Conservation (phyloP, 2,113 vertebrate genomes). For the Hylia prasina region DNA sequence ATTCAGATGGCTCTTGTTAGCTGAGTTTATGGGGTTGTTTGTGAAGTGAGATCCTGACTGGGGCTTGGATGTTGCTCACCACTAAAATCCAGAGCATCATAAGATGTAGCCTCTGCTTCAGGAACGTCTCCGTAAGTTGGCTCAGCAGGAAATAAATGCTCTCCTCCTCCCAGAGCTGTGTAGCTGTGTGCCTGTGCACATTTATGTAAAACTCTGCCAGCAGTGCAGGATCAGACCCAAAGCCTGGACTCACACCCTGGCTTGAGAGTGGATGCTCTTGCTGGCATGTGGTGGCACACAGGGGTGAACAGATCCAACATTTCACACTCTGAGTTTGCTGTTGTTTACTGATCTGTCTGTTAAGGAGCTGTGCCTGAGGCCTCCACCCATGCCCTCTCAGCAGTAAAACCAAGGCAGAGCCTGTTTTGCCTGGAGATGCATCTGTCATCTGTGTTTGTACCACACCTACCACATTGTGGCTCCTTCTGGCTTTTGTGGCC, state of each 20-base stretch:
- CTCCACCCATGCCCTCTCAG: not conserved
- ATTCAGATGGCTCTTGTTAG: not conserved
- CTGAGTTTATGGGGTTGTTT: not conserved
- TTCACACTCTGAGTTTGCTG: not conserved
- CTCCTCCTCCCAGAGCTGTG: not conserved
- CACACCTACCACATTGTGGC: not conserved
- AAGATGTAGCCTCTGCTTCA: not conserved
- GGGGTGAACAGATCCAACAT: not conserved
- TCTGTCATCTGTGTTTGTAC: not conserved
- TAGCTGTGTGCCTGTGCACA: not conserved
- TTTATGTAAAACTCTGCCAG: not conserved
- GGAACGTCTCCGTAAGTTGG: not conserved
- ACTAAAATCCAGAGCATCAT: not conserved
- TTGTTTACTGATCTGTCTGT: not conserved
- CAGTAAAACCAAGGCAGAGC: not conserved
- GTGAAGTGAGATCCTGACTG: not conserved
- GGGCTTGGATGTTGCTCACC: not conserved
- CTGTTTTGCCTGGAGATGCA: not conserved
- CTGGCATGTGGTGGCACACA: not conserved
- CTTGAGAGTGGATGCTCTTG: not conserved
- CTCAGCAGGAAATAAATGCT: not conserved
- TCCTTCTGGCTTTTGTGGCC: not conserved
- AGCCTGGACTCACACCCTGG: not conserved
- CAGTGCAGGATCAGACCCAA: not conserved
- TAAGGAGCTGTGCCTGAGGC: not conserved